A percentile compares a stretch with the other conserved stretches of the same genome.
These are phyloP conservation scores for Bombycilla garrulus DNA, from an alignment of 2,113 vertebrate species.

Conservation along the genomic window DNA sequence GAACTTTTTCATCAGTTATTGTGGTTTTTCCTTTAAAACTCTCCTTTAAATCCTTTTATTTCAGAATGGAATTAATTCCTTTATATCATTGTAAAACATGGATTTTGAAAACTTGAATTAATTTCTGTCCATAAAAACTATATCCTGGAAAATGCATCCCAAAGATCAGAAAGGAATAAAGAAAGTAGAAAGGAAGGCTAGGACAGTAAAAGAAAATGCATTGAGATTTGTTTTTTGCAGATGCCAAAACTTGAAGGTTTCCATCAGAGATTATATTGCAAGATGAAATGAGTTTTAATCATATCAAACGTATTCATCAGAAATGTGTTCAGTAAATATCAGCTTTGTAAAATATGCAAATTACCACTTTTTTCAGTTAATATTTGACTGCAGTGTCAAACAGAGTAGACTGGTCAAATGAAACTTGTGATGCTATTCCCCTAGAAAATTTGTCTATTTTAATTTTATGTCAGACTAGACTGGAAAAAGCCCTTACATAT, in stretches of 20 bases:
- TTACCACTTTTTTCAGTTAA: background rate
- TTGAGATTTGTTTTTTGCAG: slow-evolving; percentile 16
- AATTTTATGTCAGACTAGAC: background rate
- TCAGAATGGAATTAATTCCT: background rate
- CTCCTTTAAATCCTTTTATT: background rate
- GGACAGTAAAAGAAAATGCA: background rate
- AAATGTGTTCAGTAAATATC: background rate
- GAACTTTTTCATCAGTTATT: background rate
- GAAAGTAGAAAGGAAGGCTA: background rate
- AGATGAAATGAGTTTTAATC: slow-evolving; percentile 10
- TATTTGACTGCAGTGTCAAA: background rate
- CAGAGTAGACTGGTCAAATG: background rate
- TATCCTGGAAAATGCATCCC: background rate
- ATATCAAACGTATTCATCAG: background rate
- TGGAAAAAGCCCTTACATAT: background rate
- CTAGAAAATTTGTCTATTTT: background rate
- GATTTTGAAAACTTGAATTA: slow-evolving; percentile 48
- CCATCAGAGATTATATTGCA: background rate
- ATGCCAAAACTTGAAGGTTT: background rate
- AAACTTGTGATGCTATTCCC: background rate
- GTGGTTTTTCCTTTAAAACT: background rate
- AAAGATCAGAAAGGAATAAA: background rate
- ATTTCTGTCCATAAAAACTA: slow-evolving; percentile 24
- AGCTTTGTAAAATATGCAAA: background rate
- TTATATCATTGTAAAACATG: background rate